A percentile compares a stretch with the other conserved stretches of the same genome.
phyloP scores from a whole-genome alignment of 1,140 invertebrate species.

The Caenorhabditis remanei region DNA sequence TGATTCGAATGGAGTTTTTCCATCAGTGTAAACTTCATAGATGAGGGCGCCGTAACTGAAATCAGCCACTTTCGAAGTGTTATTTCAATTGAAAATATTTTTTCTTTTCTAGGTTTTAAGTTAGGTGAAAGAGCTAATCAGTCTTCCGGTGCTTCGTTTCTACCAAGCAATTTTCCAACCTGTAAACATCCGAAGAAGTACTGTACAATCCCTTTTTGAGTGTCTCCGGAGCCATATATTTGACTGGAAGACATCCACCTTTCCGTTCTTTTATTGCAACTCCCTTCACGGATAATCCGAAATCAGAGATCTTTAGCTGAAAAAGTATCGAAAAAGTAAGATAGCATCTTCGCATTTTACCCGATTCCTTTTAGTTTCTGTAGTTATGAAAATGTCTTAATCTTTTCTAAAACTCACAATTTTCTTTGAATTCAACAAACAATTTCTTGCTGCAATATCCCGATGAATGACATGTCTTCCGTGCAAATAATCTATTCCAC shows the following conservation, averaged over 20 bases:
- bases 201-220: slow-evolving; percentile 31
- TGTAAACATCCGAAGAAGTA: slow-evolving; percentile 26
- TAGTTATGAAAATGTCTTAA: too few relatives aligned
- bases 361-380: too few relatives aligned
- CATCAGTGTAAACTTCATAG: slow-evolving; percentile 20
- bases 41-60: slow-evolving; percentile 20
- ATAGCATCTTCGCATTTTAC: too few relatives aligned
- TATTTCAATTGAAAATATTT: background rate
- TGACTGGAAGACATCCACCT: slow-evolving; percentile 32
- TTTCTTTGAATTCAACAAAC: slow-evolving; percentile 28
- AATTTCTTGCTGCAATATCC: slow-evolving; percentile 36
- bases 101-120: background rate
- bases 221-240: slow-evolving; percentile 38
- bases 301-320: slow-evolving; percentile 34
- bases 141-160: too few relatives aligned
- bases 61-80: background rate
- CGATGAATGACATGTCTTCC: slow-evolving; percentile 34
- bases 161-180: background rate
- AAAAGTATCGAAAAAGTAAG: background rate
- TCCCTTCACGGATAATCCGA: slow-evolving; percentile 25
- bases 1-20: slow-evolving; percentile 9
- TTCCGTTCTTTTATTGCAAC: slow-evolving; percentile 31
- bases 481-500: slow-evolving; percentile 43
- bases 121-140: too few relatives aligned
- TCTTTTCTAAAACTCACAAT: background rate